phyloP scores from a whole-genome alignment of 30 jellyfish, hydroid and myxozoan genomes.

The Cassiopea xamachana region DNA sequence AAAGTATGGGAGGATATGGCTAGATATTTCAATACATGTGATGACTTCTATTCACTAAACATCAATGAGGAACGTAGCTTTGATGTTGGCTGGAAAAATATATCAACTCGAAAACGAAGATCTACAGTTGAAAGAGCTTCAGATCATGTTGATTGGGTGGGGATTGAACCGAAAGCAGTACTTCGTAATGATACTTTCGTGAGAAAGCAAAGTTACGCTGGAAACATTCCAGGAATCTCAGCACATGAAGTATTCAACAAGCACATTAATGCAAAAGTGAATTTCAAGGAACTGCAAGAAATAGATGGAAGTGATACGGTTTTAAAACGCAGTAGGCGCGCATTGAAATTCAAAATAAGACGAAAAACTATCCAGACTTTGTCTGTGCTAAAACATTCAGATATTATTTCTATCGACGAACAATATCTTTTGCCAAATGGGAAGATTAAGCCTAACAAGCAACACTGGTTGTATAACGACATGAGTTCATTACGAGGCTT shows the following conservation, averaged over 20 bases:
- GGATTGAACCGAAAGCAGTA: no score
- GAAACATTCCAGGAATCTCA: no score
- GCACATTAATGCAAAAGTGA: no score
- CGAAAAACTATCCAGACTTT: conserved; percentile 54
- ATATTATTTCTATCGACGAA: conserved; percentile 23
- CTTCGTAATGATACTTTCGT: no score
- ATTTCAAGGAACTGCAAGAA: background rate
- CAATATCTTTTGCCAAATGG: conserved; percentile 50
- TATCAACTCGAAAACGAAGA: conserved; percentile 24
- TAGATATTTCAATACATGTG: conserved; percentile 20
- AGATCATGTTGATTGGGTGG: no score
- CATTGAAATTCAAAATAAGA: conserved; percentile 43
- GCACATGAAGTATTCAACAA: no score
- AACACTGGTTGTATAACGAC: conserved; percentile 41
- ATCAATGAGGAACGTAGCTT: conserved; percentile 39
- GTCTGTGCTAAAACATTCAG: conserved; percentile 34
- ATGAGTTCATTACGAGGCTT: conserved; percentile 71
- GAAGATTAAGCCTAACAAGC: conserved; percentile 33
- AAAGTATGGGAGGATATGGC: conserved; percentile 23
- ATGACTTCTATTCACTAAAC: conserved; percentile 22
- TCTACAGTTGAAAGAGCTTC: background rate
- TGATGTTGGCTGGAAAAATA: conserved; percentile 43
- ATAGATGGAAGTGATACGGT: background rate
- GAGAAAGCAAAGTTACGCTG: no score
- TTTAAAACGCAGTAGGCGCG: conserved; percentile 25